Conservation (phyloP, 1,140 invertebrate genomes). For the Rhyzopertha dominica region DNA sequence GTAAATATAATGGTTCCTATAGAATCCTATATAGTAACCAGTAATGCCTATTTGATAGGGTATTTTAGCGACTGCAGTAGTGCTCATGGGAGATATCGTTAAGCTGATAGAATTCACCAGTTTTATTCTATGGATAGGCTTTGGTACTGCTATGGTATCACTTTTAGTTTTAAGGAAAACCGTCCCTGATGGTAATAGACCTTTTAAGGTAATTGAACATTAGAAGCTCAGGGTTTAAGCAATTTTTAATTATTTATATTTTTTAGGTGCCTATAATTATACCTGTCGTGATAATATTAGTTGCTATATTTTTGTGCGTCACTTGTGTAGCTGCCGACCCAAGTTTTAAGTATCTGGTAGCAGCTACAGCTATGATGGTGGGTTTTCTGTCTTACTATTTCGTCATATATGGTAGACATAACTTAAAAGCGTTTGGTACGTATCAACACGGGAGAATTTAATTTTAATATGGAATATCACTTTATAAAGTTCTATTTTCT, state of each 20-base stretch:
- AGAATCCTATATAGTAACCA: too few species aligned
- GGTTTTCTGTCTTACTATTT: constrained; percentile 70
- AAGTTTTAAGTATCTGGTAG: constrained; percentile 71
- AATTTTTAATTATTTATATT: too few species aligned
- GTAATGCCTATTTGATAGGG: too few species aligned
- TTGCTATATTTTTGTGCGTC: constrained; percentile 71
- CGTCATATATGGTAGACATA: constrained; percentile 76
- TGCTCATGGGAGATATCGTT: constrained; percentile 70
- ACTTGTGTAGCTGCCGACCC: constrained; percentile 77
- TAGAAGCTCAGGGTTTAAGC: too few species aligned
- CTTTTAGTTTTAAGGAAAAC: constrained; percentile 70
- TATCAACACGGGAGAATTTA: too few species aligned
- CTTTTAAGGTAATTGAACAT: constrained; percentile 71
- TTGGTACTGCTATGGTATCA: constrained; percentile 74
- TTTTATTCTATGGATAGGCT: constrained; percentile 86
- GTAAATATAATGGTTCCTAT: too few species aligned
- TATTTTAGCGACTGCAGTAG: constrained; percentile 65
- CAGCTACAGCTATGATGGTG: constrained; percentile 63
- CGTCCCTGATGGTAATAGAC: constrained; percentile 61
- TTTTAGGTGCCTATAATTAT: constrained; percentile 68
- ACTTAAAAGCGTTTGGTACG: too few species aligned
- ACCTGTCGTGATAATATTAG: constrained; percentile 66
- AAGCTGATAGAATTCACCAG: constrained; percentile 83
- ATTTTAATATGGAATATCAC: too few species aligned
- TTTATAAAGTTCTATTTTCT: too few species aligned